phyloP scores from a whole-genome alignment of 2,113 vertebrate species.

The Mugil cephalus region DNA sequence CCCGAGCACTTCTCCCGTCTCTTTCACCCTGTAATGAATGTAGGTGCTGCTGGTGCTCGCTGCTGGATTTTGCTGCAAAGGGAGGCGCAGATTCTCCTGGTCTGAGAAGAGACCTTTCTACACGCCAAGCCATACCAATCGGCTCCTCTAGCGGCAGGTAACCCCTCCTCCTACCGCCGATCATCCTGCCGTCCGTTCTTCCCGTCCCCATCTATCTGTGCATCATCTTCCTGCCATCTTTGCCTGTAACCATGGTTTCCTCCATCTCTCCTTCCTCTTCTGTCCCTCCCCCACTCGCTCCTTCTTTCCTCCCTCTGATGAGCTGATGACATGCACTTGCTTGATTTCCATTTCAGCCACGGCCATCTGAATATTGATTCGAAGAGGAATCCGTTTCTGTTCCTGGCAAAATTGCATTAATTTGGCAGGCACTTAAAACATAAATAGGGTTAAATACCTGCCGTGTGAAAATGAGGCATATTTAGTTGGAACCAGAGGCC shows the following conservation, averaged over 20 bases:
- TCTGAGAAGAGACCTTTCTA: conserved; percentile 60
- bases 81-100: conserved; percentile 53
- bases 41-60: conserved; percentile 43
- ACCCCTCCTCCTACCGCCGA: conserved; percentile 14
- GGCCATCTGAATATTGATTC: conserved; percentile 15
- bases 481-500: neutral
- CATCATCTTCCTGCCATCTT: conserved; percentile 57
- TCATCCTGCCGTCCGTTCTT: neutral
- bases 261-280: conserved; percentile 64
- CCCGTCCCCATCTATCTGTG: conserved; percentile 18
- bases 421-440: neutral
- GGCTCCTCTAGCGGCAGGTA: conserved; percentile 77
- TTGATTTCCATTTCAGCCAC: conserved; percentile 51
- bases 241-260: conserved; percentile 74
- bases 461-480: neutral
- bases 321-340: conserved; percentile 62
- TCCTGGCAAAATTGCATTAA: neutral
- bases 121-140: conserved; percentile 24
- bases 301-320: conserved; percentile 40
- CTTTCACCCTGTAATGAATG: conserved; percentile 72
- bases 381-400: conserved; percentile 13
- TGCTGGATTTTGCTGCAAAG: conserved; percentile 55
- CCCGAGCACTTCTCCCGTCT: conserved; percentile 3
- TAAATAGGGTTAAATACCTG: neutral
- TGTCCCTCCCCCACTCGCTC: conserved; percentile 45